Base-by-base conservation (phyloP, 92 coral and sea anemone species). In the Meandrina meandrites region DNA sequence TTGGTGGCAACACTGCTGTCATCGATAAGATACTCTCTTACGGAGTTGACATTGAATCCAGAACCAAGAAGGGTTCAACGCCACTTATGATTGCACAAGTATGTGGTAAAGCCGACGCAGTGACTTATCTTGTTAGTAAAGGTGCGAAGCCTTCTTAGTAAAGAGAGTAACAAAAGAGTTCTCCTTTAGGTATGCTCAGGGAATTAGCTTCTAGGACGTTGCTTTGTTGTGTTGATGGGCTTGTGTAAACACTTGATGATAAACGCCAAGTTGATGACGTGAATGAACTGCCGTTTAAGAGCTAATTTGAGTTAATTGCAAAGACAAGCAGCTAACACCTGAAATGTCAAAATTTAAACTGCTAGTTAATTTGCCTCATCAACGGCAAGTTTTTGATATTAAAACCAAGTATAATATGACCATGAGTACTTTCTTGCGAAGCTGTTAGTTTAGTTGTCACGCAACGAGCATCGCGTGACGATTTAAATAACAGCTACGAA, bases 21-120 rank as follows among this genome's bases (percentile, higher is more conserved):
- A 37, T 85, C 28, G 81, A 84, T 51, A 76, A 21, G 34, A 18
- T 76, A 16, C 75, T 85, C 17, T 75, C 88, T 37, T 57, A 72
- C 58, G 82, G 88, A 24, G 35, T 37, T 68, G 57, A 60, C 37
- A 24, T 60, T 60, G 62, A 60, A 50, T 76, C 82, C 2, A 85
- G 57, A 47, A 16, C 22, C 31, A 57, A 53, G 19, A 4, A 11
- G 10, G 74, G 74, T 30, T 3, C 3, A 12, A 68, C 74, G 18
- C 40, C 74, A 12, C 74, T 28, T 4, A 68, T 68, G 74, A 0
- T 68, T 27, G 74, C 74, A 68, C 40, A 30, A 28, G 74, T 0
- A 0, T n/a, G 0, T 8, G 40, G 40, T 11, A 14, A 27, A 27
- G 16, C 74, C 15, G 37, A 68, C 16, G 40, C 40, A 14, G 37